These are phyloP conservation scores for Dolichotis patagonum DNA, from an alignment of 2,113 vertebrate species.

Conservation along the genomic window DNA sequence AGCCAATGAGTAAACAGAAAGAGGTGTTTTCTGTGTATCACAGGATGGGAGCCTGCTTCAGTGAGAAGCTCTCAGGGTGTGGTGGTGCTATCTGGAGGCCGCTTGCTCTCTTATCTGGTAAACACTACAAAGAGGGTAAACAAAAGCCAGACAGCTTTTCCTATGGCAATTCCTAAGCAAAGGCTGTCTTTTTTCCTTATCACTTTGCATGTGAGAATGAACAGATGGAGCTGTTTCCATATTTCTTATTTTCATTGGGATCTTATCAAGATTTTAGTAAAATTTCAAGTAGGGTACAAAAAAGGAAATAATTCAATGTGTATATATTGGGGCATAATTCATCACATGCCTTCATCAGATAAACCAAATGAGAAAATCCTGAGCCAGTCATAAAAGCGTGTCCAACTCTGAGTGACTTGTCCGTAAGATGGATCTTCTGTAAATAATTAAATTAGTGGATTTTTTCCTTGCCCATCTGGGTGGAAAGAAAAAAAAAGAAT, in stretches of 20 bases:
- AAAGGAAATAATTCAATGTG: conserved; percentile 65
- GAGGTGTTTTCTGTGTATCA: not conserved
- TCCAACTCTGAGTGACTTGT: conserved; percentile 76
- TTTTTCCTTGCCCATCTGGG: conserved; percentile 59
- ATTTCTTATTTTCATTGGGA: conserved; percentile 44
- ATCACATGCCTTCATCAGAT: conserved; percentile 79
- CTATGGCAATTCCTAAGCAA: conserved; percentile 6
- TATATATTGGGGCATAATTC: conserved; percentile 58
- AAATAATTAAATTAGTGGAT: conserved; percentile 84
- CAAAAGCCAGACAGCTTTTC: not conserved
- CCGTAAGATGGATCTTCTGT: conserved; percentile 81
- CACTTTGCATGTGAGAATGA: conserved; percentile 57
- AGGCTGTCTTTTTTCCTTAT: conserved; percentile 58
- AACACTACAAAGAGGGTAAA: conserved; percentile 56
- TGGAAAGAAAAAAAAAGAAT: conserved; percentile 56
- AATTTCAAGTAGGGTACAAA: conserved; percentile 59
- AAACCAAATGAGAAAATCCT: conserved; percentile 79
- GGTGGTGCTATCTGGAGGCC: not conserved
- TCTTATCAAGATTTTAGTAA: conserved; percentile 34
- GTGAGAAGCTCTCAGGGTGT: not conserved
- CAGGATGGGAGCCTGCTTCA: conserved; percentile 2
- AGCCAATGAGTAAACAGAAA: not conserved
- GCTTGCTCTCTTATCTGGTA: conserved; percentile 58
- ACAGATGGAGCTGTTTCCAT: conserved; percentile 47
- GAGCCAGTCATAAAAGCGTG: conserved; percentile 70